These are phyloP conservation scores for Pseudomugil gertrudae DNA, from an alignment of 2,797 vertebrate species.

Conservation along the genomic window DNA sequence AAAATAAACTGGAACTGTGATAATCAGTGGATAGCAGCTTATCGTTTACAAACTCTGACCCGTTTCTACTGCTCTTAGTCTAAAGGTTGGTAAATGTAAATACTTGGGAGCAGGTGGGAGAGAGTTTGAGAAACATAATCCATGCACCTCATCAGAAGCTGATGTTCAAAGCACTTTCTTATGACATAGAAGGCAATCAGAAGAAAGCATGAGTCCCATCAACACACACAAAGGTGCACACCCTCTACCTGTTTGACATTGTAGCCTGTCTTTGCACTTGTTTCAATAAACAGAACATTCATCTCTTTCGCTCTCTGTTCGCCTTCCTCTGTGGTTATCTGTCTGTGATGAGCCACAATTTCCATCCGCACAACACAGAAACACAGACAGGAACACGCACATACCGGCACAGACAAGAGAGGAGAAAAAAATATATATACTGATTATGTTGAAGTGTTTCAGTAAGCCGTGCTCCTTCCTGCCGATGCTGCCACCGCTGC, in stretches of 20 bases:
- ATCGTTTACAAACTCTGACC: conserved; percentile 62
- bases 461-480: conserved; percentile 69
- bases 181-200: conserved; percentile 55
- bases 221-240: conserved; percentile 58
- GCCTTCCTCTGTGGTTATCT: conserved; percentile 84
- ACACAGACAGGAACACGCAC: conserved; percentile 41
- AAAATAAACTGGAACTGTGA: conserved; percentile 6
- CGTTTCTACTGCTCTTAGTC: conserved; percentile 10
- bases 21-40: conserved; percentile 21
- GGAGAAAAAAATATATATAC: conserved; percentile 37
- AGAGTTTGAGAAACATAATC: conserved; percentile 62
- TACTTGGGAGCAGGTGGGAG: conserved; percentile 22
- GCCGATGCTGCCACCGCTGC: conserved; percentile 54
- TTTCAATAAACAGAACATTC: conserved; percentile 87
- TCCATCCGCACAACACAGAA: conserved; percentile 13
- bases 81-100: conserved; percentile 5
- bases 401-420: conserved; percentile 51
- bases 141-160: conserved; percentile 36
- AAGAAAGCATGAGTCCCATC: conserved; percentile 48
- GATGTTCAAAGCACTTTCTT: conserved; percentile 45
- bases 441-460: conserved; percentile 61
- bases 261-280: conserved; percentile 85
- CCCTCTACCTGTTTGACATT: conserved; percentile 86
- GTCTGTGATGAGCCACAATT: conserved; percentile 74
- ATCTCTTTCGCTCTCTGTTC: conserved; percentile 84